Evolutionary conservation across 2,113 vertebrate genomes (phyloP).

Genomic region (Eptesicus fuscus): DNA sequence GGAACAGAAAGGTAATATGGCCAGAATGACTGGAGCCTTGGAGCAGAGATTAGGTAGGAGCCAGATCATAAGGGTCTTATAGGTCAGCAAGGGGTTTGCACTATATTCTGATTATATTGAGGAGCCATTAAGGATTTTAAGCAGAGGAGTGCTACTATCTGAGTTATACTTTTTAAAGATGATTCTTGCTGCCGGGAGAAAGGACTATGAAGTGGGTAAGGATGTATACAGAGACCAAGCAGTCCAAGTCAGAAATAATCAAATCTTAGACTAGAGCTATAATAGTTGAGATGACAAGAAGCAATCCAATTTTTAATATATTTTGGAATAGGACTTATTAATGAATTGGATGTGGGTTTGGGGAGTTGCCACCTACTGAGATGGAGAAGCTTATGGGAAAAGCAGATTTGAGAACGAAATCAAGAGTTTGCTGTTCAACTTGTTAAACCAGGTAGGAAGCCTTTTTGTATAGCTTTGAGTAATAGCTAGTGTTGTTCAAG

Average conservation of each 20-base stretch:
- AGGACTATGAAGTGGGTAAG: neutral
- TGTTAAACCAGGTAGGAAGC: neutral
- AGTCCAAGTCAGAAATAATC: neutral
- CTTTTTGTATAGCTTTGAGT: neutral
- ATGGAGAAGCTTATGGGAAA: neutral
- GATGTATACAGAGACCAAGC: neutral
- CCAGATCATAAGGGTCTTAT: neutral
- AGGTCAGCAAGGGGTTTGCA: neutral
- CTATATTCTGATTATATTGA: neutral
- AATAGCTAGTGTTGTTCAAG: neutral
- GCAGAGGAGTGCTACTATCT: neutral
- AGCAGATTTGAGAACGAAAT: neutral
- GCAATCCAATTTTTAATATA: neutral
- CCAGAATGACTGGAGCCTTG: neutral
- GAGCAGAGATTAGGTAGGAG: neutral
- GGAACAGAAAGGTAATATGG: neutral
- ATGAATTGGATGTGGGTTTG: neutral
- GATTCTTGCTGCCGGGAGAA: neutral
- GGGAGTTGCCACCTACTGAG: neutral
- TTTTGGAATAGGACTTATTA: neutral
- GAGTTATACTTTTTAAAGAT: neutral
- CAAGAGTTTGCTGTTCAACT: neutral
- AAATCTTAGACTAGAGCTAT: neutral
- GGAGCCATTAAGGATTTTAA: neutral
- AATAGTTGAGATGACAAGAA: neutral